Percentiles rank a stretch among this genome's conserved stretches.
Evolutionary conservation across 2,888 invertebrate genomes (phyloP).

Genomic region (Gastracanthus pulcherrimus): DNA sequence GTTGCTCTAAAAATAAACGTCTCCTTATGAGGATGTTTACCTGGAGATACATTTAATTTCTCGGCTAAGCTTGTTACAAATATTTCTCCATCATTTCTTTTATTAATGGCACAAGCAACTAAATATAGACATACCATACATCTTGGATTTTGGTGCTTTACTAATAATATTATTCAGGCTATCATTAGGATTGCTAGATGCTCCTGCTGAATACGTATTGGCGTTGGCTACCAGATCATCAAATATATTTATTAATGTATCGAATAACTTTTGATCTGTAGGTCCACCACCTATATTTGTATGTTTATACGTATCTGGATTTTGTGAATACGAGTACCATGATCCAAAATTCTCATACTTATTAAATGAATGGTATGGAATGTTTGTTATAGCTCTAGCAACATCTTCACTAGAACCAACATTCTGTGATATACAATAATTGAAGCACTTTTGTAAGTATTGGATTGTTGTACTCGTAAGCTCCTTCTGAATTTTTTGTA

Average conservation of each 20-base stretch:
- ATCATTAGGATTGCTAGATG: constrained; percentile 49
- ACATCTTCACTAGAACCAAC: constrained; percentile 38
- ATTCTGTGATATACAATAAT: constrained; percentile 57
- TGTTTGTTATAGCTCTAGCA: constrained; percentile 56
- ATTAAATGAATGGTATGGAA: constrained; percentile 59
- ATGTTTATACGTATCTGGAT: constrained; percentile 56
- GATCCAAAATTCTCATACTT: constrained; percentile 56
- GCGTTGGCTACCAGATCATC: constrained; percentile 46
- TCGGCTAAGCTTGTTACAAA: background rate
- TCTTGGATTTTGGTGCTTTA: constrained; percentile 40
- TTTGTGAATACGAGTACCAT: constrained; percentile 54
- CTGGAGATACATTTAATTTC: constrained; percentile 16
- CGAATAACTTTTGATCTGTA: constrained; percentile 49
- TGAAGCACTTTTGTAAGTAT: constrained; percentile 56
- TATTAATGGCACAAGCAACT: constrained; percentile 40
- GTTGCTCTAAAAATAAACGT: constrained; percentile 44
- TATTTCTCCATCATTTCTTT: constrained; percentile 36
- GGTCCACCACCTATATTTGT: constrained; percentile 56
- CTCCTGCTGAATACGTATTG: constrained; percentile 26
- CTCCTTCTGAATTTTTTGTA: constrained; percentile 53
- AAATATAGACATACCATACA: constrained; percentile 37
- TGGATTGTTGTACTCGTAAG: constrained; percentile 48
- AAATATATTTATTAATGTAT: constrained; percentile 56
- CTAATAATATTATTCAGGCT: constrained; percentile 26
- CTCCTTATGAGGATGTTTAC: constrained; percentile 19